These are phyloP conservation scores for Orthosia cruda DNA, from an alignment of 2,888 invertebrate genomes.

Conservation along the genomic window DNA sequence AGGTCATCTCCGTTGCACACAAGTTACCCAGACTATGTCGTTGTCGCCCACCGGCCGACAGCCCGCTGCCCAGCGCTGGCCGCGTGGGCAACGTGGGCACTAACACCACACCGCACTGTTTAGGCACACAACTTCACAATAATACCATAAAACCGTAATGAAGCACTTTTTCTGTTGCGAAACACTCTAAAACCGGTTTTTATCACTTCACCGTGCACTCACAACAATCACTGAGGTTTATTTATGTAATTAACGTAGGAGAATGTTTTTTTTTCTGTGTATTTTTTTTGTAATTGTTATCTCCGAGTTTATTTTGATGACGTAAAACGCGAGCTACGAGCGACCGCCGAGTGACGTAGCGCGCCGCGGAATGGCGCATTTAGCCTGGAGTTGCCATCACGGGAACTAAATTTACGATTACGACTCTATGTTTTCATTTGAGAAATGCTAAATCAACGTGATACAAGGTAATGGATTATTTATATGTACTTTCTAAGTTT, in stretches of 20 bases:
- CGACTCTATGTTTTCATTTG: conserved; percentile 10
- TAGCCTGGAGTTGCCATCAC: conserved; percentile 75
- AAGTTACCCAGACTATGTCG: conserved; percentile 25
- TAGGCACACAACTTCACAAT: conserved; percentile 54
- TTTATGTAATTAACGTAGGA: conserved; percentile 16
- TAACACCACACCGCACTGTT: conserved; percentile 37
- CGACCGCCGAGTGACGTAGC: conserved; percentile 65
- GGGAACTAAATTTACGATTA: conserved; percentile 37
- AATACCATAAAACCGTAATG: conserved; percentile 38
- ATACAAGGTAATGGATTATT: neutral
- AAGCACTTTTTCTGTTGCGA: conserved; percentile 54
- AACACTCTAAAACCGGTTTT: conserved; percentile 38
- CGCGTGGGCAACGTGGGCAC: conserved; percentile 35
- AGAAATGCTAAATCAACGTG: neutral
- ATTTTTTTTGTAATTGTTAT: conserved; percentile 61
- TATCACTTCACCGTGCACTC: conserved; percentile 22
- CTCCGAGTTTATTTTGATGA: conserved; percentile 80
- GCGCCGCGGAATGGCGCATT: conserved; percentile 86
- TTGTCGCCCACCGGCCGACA: neutral
- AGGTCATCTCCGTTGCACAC: conserved; percentile 67
- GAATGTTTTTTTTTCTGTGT: conserved; percentile 44
- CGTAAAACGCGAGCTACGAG: conserved; percentile 69
- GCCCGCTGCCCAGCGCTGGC: conserved; percentile 8
- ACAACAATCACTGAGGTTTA: conserved; percentile 18
- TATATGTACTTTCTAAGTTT: too few relatives aligned